Evolutionary conservation across 2,797 vertebrate genomes (phyloP), one percentile per base, ranked within the genome.

Genomic region (Mormyrus proboscirostris): DNA sequence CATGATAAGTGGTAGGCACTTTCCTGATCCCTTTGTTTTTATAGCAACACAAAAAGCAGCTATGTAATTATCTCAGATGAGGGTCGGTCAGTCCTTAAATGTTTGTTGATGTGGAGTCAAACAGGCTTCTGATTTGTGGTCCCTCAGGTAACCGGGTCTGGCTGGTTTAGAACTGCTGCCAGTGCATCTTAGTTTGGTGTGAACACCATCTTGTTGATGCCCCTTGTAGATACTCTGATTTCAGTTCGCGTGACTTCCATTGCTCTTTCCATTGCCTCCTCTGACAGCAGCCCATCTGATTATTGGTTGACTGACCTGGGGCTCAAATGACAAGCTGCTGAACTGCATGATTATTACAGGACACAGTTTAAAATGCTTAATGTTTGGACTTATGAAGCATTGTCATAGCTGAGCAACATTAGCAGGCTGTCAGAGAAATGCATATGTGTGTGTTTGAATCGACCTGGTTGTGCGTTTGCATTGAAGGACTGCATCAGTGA

Each of bases 121-220:
- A 51, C 85, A 41, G 33, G 51, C 85, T 87, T 87, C 19, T 55
- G 29, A 59, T 57, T 87, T 87, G 41, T 57, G 85, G 51, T 87
- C 50, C 50, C 51, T 87, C 33, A n/a, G 22, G 50, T 59, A 59
- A 87, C 41, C 16, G 12, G 53, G 29, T 87, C 51, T 14, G 85
- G 25, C 22, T 29, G 51, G 49, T 87, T 86, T 55, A 29, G 29
- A 86, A 55, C 85, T 55, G 29, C 50, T 55, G 51, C 29, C 53
- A 8, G 29, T 87, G 49, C 25, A 57, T 87, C 85, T 33, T 57
- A 14, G 47, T 85, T 22, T 50, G 25, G 47, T 51, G 83, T 85
- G 47, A 85, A n/a, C 73, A 79, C 38, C 38, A 79, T 79, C 73
- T 79, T 79, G 73, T n/a, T 44, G 73, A 44, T 44, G 16, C 38